Base-by-base conservation (phyloP, 2,888 invertebrate genomes). In the Dichetophora obliterata region DNA sequence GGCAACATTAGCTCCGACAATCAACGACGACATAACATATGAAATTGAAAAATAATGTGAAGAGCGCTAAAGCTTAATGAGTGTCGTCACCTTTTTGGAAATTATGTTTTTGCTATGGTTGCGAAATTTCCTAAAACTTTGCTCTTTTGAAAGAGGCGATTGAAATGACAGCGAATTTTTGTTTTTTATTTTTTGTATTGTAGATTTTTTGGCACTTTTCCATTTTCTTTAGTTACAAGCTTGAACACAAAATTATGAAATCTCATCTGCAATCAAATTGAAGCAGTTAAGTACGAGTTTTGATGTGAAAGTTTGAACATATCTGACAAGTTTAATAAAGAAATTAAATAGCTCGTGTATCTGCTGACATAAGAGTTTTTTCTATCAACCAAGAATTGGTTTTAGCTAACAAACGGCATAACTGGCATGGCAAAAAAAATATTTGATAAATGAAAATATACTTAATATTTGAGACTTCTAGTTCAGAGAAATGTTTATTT, bases 81-180 rank as follows among this genome's bases (percentile, higher is more conserved):
- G 79, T 80, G 78, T 81, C 81, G 77, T 78, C 81, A 79, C 79
- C 71, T 71, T 52, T 59, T 24, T n/a, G 3, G 6, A 27, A 22
- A 27, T 1, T 24, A 6, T 59, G 57, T 14, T 27, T 31, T 27
- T 31, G 63, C 31, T 16, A 31, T 31, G n/a, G 31, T 63, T 63
- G 63, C 63, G 5, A 27, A 34, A 63, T n/a, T n/a, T 31, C 0
- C 11, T 31, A 8, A 63, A 27, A 63, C 14, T 61, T 16, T 27
- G 31, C 63, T 27, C 22, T 54, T 34, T 63, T 63, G 63, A 22
- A 31, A 16, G 2, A 63, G 31, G n/a, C 24, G 16, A 9, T n/a
- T 34, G 14, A 63, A 63, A 34, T 31, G 22, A 1, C 24, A n/a
- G 14, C 5, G 59, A 59, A 6, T 59, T 59, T 27, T 27, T 19